A percentile compares a stretch with the other conserved stretches of the same genome.
Evolutionary conservation across 2,797 vertebrate genomes (phyloP).

Genomic region (Gallinago solitaria): DNA sequence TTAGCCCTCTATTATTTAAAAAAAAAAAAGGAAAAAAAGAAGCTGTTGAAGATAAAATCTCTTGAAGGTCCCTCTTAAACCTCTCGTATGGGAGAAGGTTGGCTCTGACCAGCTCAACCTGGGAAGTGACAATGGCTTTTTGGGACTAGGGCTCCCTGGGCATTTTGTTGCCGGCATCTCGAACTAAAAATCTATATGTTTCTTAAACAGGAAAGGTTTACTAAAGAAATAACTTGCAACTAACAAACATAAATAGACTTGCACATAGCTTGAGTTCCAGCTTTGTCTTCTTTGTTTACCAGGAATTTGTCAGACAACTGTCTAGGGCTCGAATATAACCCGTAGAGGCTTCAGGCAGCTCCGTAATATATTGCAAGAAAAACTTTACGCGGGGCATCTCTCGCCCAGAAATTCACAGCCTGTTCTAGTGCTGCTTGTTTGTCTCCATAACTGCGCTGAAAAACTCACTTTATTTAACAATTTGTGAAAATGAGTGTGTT

Average conservation of each 20-base stretch:
- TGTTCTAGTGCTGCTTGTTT: not conserved
- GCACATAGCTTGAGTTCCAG: constrained; percentile 38
- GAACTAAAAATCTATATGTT: not conserved
- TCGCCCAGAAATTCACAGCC: not conserved
- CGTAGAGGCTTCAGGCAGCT: not conserved
- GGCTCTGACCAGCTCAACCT: not conserved
- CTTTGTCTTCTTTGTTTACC: constrained; percentile 15
- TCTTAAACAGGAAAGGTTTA: not conserved
- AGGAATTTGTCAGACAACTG: constrained; percentile 51
- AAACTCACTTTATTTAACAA: accelerated
- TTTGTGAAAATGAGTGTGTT: accelerated
- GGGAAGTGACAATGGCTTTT: not conserved
- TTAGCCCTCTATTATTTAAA: not conserved
- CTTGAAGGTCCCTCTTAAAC: not conserved
- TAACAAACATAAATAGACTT: constrained; percentile 19
- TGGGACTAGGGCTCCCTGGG: not conserved
- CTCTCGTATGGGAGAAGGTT: accelerated
- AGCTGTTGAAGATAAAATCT: not conserved
- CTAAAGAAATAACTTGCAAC: not conserved
- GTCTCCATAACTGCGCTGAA: accelerated
- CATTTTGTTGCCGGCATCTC: not conserved
- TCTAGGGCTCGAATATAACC: not conserved
- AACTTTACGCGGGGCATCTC: not conserved
- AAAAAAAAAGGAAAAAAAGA: not conserved
- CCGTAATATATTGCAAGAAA: not conserved